Conservation (phyloP, 2,113 vertebrate species). For the Oxyura jamaicensis region DNA sequence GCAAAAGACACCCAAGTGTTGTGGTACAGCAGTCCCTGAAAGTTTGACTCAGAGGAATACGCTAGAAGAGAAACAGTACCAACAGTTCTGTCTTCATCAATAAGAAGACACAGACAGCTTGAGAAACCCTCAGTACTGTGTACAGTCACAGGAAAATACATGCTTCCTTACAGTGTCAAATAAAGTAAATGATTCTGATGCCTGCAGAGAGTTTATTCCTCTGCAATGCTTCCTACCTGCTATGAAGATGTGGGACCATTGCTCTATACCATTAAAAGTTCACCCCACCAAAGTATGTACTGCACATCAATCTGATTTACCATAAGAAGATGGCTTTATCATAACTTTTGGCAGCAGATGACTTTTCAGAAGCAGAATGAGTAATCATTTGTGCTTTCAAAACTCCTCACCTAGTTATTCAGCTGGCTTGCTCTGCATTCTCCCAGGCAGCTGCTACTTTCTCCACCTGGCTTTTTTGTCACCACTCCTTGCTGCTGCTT, state of each 20-base stretch:
- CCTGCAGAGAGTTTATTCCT: not conserved
- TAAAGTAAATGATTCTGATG: not conserved
- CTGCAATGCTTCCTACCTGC: not conserved
- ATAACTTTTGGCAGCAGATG: not conserved
- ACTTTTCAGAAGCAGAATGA: not conserved
- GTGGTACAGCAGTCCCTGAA: not conserved
- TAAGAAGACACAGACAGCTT: not conserved
- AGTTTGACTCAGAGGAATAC: not conserved
- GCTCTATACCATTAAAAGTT: not conserved
- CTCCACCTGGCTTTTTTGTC: not conserved
- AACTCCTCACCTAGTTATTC: not conserved
- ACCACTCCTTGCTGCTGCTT: rapidly evolving
- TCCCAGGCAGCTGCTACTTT: not conserved
- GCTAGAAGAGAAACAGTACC: not conserved
- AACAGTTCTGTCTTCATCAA: not conserved
- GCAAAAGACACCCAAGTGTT: not conserved
- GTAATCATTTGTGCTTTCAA: not conserved
- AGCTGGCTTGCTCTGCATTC: not conserved
- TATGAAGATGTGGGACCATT: rapidly evolving
- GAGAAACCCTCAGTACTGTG: not conserved
- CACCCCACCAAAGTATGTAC: rapidly evolving
- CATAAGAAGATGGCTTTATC: not conserved
- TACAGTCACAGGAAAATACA: not conserved
- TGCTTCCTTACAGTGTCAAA: rapidly evolving
- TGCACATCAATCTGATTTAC: not conserved